Evolutionary conservation across 1,140 invertebrate species (phyloP).

Genomic region (Pinna nobilis): DNA sequence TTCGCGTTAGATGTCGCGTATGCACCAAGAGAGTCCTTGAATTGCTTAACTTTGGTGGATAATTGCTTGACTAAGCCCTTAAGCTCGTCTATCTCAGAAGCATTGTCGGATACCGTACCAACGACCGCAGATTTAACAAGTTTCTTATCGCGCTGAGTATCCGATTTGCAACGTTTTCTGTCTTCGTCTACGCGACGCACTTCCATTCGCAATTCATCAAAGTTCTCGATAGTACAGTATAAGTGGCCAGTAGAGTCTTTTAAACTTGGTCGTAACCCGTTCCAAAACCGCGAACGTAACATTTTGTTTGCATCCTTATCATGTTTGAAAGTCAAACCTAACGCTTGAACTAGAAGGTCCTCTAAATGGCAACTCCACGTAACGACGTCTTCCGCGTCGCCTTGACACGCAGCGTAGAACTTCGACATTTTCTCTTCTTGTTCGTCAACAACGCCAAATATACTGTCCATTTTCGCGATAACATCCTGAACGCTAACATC

Average conservation of each 20-base stretch:
- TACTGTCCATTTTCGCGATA: conserved; percentile 2
- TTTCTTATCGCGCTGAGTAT: background rate
- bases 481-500: background rate
- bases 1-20: background rate
- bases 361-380: conserved; percentile 25
- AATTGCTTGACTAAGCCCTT: conserved; percentile 27
- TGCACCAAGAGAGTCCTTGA: background rate
- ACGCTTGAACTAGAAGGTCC: conserved; percentile 4
- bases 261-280: background rate
- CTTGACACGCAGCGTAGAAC: conserved; percentile 20
- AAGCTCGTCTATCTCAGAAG: conserved; percentile 14
- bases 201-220: conserved; percentile 16
- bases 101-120: too few species aligned
- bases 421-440: conserved; percentile 1
- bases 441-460: conserved; percentile 22
- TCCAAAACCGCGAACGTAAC: conserved; percentile 20
- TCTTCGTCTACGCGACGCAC: conserved; percentile 16
- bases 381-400: conserved; percentile 1
- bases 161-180: background rate
- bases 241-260: conserved; percentile 21
- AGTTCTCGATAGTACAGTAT: background rate
- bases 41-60: too few species aligned
- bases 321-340: background rate
- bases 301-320: background rate
- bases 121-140: too few species aligned